Evolutionary conservation across 1,140 invertebrate species (phyloP).

Genomic region (Lucilia sericata): DNA sequence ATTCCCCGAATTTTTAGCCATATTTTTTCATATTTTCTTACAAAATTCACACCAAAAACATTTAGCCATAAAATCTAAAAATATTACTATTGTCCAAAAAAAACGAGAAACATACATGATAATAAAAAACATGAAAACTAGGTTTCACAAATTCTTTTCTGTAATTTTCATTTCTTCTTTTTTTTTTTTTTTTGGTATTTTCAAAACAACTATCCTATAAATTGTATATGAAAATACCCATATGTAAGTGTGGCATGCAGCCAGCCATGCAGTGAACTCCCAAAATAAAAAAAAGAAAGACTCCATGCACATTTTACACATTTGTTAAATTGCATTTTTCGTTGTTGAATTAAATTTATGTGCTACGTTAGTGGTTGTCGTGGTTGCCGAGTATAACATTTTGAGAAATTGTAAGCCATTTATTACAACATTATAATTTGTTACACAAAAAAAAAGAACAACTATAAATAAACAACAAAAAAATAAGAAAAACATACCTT

Average conservation of each 20-base stretch:
- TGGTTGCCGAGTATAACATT: slow-evolving; percentile 40
- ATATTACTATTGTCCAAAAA: neutral
- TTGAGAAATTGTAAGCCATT: slow-evolving; percentile 41
- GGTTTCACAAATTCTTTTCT: neutral
- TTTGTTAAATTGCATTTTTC: slow-evolving; percentile 43
- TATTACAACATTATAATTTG: slow-evolving; percentile 43
- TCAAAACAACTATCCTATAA: neutral
- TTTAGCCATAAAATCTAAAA: neutral
- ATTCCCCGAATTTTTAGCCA: too few relatives aligned
- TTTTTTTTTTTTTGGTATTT: neutral
- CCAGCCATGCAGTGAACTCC: neutral
- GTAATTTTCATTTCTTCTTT: neutral
- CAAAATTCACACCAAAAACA: neutral
- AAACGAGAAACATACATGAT: neutral
- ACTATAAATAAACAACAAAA: neutral
- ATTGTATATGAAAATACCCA: slow-evolving; percentile 6
- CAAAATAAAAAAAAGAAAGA: neutral
- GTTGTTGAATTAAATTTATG: slow-evolving; percentile 41
- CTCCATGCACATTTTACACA: slow-evolving; percentile 32
- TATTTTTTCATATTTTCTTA: too few relatives aligned
- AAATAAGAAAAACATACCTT: slow-evolving; percentile 11
- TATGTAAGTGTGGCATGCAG: neutral
- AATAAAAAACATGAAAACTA: neutral
- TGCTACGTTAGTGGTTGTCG: slow-evolving; percentile 37
- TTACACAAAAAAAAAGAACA: neutral